Base-by-base conservation (phyloP, 2,888 invertebrate species). In the Andrena hattorfiana region DNA sequence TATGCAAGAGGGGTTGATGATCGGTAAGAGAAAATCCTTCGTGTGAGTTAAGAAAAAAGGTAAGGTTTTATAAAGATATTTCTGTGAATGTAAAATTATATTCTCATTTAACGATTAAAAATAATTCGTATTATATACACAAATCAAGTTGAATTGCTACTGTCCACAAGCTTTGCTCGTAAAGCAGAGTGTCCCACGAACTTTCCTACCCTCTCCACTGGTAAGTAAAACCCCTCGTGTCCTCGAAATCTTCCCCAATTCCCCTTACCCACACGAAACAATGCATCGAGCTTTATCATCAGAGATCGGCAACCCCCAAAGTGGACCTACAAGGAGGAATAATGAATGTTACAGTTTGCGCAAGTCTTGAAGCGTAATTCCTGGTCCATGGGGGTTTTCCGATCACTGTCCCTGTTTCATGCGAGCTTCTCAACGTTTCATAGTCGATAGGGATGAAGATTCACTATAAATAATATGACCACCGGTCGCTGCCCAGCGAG, bases 391-490 rank as follows among this genome's bases (percentile, higher is more conserved):
- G 30, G 63, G 68, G 32, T 66, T 64, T 2, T 64, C 59, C 69
- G 66, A 79, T 54, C 42, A 13, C 51, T 30, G 35, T 10, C 59
- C 10, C 56, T 49, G 42, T 49, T 75, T 60, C 32, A 20, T 26
- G 62, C 3, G 13, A 5, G 32, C 63, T 60, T n/a, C 10, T 54
- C 42, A 20, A 23, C 35, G 26, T 35, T 64, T 54, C 49, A 23
- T 5, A 48, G 51, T 75, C 68, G 62, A 68, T 75, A 28, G 68
- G 49, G 68, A 68, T 67, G 35, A 68, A 75, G n/a, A 51, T 62
- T 51, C 68, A 32, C 23, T 13, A 28, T 28, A n/a, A n/a, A 28
- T 26, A 35, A 35, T 30, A 23, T 30, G 35, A 4, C 54, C 60
- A 48, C 66, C 56, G 42, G 26, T 48, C 35, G 30, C 51, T 23